Evolutionary conservation across 2,113 vertebrate genomes (phyloP), one percentile per base, ranked within the genome.

Genomic region (Apteryx mantelli): DNA sequence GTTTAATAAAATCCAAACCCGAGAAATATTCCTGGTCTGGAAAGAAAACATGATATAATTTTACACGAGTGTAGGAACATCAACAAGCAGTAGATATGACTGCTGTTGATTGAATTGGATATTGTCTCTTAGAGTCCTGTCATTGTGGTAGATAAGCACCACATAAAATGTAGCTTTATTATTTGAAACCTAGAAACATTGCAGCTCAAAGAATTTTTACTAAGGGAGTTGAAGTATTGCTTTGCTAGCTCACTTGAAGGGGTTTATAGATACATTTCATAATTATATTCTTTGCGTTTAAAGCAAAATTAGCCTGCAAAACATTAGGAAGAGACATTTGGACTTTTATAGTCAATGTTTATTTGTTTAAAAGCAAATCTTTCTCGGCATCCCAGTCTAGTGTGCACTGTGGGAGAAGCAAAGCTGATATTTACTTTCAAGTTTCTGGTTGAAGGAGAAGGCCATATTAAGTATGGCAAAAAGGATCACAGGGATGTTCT

Each of bases 81-180:
- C 60, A 96, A 68, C 91, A 94, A 91, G 21, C 40, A 82, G 81
- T 80, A 66, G 87, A 96, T 94, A 69, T 50, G 78, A 92, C 84
- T 92, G 58, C 84, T 94, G 94, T 94, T 89, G 84, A 74, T 88
- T 93, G 84, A 96, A 95, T 81, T 97, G 85, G 58, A 95, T 92
- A 78, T 63, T 0, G 18, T 74, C 66, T 91, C 91, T 89, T 63
- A 93, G 84, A 91, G 85, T 83, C 34, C 66, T 95, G 84, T 94
- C 82, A n/a, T 70, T 73, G 44, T 63, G 44, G 78, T 64, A 86
- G 89, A 94, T 93, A 95, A 96, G 40, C 64, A 83, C 68, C 68
- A 86, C 60, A 60, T 95, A 95, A 95, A 95, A 96, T 95, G 60
- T 78, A 78, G 87, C 80, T 97, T 97, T 96, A 96, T 93, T 96